Conservation (phyloP, 2,797 vertebrate genomes). For the Sebastes flavidus region DNA sequence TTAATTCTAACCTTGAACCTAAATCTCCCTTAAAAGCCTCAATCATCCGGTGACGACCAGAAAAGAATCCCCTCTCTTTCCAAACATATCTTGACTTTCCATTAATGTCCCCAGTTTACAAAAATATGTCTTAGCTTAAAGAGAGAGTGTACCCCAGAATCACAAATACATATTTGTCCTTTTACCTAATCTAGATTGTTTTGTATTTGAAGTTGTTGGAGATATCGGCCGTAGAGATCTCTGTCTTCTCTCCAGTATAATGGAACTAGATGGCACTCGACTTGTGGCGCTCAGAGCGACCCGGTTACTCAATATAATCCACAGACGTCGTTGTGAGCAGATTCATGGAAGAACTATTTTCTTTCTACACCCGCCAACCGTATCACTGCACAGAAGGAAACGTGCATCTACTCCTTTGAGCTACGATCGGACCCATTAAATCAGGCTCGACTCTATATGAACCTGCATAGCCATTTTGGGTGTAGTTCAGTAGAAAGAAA, state of each 20-base stretch:
- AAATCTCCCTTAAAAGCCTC: neutral
- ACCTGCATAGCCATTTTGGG: neutral
- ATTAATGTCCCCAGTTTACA: neutral
- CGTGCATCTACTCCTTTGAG: too few species aligned
- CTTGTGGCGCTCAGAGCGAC: too few species aligned
- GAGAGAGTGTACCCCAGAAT: neutral
- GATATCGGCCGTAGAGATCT: neutral
- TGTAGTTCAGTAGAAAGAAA: neutral
- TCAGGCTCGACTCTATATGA: too few species aligned
- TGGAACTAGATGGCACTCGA: neutral
- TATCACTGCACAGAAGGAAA: too few species aligned
- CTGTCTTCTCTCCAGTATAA: neutral
- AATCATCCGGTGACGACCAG: neutral
- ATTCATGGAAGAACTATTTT: neutral
- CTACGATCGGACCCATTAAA: too few species aligned
- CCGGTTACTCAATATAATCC: too few species aligned
- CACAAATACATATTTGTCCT: neutral
- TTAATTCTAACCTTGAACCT: neutral
- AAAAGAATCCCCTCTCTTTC: neutral
- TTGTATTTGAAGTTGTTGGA: too few species aligned
- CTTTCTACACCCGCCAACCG: neutral
- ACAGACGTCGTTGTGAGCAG: neutral
- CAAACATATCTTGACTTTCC: neutral
- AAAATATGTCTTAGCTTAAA: fast-evolving
- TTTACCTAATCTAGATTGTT: too few species aligned